Base-by-base conservation (phyloP, 2,797 vertebrate genomes). In the Nothura maculosa region DNA sequence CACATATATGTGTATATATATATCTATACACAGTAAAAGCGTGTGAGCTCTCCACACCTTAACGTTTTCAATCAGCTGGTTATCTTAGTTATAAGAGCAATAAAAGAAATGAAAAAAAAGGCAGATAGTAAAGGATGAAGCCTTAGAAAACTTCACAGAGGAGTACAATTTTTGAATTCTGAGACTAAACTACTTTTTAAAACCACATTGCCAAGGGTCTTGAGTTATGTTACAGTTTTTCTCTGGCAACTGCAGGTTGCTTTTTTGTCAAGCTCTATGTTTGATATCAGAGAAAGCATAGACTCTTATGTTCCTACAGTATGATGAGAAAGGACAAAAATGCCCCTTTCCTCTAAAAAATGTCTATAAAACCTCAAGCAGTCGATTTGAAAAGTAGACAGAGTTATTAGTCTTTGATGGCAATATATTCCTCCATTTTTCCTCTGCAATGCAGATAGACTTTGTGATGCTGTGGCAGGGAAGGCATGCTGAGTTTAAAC, bases 191-290 rank as follows among this genome's bases (percentile, higher is more conserved):
- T 38, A 80, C 0, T 12, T 82, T 74, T 85, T 48, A 64, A 55
- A 28, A n/a, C 9, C 48, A 61, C 3, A 60, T 6, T 73, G 16
- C 28, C 20, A 63, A 64, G 55, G 21, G 5, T 24, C 40, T 68
- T 40, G 72, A 72, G 24, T 8, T 62, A 6, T 4, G 2, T 15
- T 78, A 61, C 7, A 64, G 47, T 20, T 73, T 68, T 50, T 12
- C 3, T 8, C 5, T 61, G 50, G 9, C 25, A 47, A 17, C 15
- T 58, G 32, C 22, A 76, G 32, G 30, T 36, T 21, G 32, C 10
- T 0, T 77, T 10, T 19, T 22, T 3, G 3, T 52, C 24, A 1
- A 7, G 3, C 21, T 74, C 3, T 20, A 38, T 0, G 0, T 34
- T 64, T 60, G 38, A 79, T 16, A 60, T 12, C 19, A n/a, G 15